A percentile compares a stretch with the other conserved stretches of the same genome.
Evolutionary conservation across 2,113 vertebrate species (phyloP).

Genomic region (Neomonachus schauinslandi): DNA sequence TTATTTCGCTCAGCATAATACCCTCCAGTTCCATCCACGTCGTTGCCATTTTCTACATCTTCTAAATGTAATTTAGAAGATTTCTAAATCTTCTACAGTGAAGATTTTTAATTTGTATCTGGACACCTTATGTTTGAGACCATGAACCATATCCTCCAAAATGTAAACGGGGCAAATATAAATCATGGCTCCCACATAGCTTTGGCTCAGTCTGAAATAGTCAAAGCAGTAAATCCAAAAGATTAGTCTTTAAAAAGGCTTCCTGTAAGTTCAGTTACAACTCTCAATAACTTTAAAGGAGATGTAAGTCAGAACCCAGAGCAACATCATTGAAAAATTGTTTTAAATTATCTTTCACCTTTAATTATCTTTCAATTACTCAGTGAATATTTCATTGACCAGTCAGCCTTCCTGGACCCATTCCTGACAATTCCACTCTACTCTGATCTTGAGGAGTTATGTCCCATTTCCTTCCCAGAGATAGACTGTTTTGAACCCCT

Average conservation of each 20-base stretch:
- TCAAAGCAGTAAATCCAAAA: neutral
- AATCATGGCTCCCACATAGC: neutral
- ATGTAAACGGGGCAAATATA: neutral
- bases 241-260: neutral
- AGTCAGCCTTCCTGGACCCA: accelerated
- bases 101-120: neutral
- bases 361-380: neutral
- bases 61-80: too few species aligned
- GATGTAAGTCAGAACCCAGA: neutral
- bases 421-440: accelerated
- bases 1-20: too few species aligned
- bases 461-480: neutral
- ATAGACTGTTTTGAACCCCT: neutral
- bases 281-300: neutral
- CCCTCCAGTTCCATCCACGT: too few species aligned
- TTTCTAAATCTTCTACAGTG: too few species aligned
- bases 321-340: neutral
- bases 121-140: neutral
- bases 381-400: neutral
- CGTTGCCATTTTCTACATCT: too few species aligned
- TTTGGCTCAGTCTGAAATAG: neutral
- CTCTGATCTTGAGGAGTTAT: neutral
- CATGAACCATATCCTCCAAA: neutral
- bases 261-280: neutral
- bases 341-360: neutral